Conservation (phyloP, 2,797 vertebrate genomes). For the Eremophila alpestris region DNA sequence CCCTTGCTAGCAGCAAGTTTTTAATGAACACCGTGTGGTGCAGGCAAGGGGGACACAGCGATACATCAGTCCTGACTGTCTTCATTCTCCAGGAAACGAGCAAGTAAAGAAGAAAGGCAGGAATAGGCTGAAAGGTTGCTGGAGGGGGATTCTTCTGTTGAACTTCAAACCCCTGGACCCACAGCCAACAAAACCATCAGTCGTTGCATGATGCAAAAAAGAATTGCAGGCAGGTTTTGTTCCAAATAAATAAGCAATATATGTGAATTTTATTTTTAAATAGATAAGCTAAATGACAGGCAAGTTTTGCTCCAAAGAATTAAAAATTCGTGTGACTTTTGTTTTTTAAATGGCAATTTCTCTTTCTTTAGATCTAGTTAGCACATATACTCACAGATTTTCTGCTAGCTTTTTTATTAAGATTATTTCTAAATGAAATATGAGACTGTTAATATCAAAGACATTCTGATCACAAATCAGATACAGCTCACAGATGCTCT, state of each 20-base stretch:
- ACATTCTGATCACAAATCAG: neutral
- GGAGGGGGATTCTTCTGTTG: constrained; percentile 11
- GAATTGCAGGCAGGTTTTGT: neutral
- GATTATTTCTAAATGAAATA: neutral
- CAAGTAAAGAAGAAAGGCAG: constrained; percentile 1
- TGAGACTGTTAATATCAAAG: neutral
- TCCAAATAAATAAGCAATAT: neutral
- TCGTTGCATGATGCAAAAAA: neutral
- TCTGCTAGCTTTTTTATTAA: neutral
- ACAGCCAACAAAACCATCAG: neutral
- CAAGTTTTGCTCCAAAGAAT: neutral
- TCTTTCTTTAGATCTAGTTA: neutral
- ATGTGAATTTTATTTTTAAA: neutral
- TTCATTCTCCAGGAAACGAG: neutral
- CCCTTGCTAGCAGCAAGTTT: constrained; percentile 55
- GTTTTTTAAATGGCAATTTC: neutral
- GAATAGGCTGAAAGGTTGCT: constrained; percentile 8
- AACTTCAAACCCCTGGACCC: neutral
- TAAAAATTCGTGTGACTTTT: neutral
- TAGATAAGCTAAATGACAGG: neutral
- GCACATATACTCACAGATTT: neutral
- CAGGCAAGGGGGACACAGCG: neutral
- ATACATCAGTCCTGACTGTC: constrained; percentile 14
- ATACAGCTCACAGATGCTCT: neutral
- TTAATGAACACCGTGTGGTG: constrained; percentile 44